These are phyloP conservation scores for Camponotus floridanus DNA, from an alignment of 1,140 invertebrate genomes.

Conservation along the genomic window DNA sequence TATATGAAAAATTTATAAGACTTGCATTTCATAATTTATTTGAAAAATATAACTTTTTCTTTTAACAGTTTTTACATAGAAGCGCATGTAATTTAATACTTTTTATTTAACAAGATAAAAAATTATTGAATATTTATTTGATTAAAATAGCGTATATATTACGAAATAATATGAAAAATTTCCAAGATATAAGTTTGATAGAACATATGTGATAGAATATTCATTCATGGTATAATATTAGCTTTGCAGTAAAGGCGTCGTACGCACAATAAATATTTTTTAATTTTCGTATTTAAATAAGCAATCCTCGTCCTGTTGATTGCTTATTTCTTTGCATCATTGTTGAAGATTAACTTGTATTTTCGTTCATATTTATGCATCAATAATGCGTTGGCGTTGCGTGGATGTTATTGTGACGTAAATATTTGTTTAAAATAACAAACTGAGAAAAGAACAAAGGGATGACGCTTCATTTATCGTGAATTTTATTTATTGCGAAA, in stretches of 20 bases:
- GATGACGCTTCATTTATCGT: slow-evolving; percentile 3
- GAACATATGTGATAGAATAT: slow-evolving; percentile 11
- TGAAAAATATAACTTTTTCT: background rate
- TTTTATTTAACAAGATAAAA: background rate
- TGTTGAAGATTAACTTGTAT: slow-evolving; percentile 11
- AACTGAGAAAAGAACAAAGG: slow-evolving; percentile 7
- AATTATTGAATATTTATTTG: background rate
- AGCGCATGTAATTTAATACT: background rate
- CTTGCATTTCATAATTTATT: slow-evolving; percentile 19
- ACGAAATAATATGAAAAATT: background rate
- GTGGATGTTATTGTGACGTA: background rate
- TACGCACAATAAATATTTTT: slow-evolving; percentile 2
- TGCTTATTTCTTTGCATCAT: background rate
- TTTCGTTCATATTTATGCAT: background rate
- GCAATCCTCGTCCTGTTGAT: background rate
- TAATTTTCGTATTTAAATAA: background rate
- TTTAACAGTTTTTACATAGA: background rate
- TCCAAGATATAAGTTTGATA: background rate
- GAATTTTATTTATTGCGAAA: slow-evolving; percentile 7
- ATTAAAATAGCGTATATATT: background rate
- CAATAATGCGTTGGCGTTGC: background rate
- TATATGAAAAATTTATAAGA: background rate
- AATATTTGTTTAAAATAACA: slow-evolving; percentile 11
- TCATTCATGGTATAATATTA: slow-evolving; percentile 10
- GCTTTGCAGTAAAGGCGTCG: background rate